Percentiles rank a stretch among this genome's conserved stretches.
Conservation (phyloP, 2,797 vertebrate species). For the Chromobotia macracanthus region DNA sequence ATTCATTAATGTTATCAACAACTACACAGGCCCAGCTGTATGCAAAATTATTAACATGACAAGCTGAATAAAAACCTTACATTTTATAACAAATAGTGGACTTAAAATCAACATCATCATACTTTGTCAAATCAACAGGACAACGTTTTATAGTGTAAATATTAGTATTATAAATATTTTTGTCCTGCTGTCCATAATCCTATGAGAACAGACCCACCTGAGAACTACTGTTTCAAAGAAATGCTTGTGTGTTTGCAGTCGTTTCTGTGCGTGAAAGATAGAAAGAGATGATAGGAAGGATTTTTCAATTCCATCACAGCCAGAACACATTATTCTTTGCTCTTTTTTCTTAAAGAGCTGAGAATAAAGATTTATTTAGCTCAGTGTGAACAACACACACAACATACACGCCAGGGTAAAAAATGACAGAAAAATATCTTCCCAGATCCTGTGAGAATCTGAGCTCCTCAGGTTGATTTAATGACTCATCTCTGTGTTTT, state of each 20-base stretch:
- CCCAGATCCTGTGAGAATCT: constrained; percentile 25
- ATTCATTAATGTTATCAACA: background rate
- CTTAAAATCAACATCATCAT: background rate
- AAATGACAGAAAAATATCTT: constrained; percentile 32
- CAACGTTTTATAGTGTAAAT: background rate
- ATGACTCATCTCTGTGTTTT: constrained; percentile 55
- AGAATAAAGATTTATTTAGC: constrained; percentile 25
- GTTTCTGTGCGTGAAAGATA: background rate
- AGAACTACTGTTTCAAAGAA: background rate
- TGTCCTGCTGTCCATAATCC: background rate
- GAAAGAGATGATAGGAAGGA: constrained; percentile 28
- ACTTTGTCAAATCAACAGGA: background rate
- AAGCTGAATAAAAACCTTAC: background rate
- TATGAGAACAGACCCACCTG: no score
- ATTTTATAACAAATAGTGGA: background rate
- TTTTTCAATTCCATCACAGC: background rate
- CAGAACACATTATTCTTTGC: background rate
- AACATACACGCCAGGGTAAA: background rate
- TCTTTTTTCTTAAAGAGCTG: background rate
- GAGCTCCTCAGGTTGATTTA: constrained; percentile 43
- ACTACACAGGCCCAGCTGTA: background rate
- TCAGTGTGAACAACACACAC: background rate
- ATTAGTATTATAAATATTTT: background rate
- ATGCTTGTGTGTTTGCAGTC: no score
- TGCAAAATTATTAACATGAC: background rate